These are phyloP conservation scores for Saguinus oedipus DNA, from an alignment of 2,797 vertebrate genomes.

Conservation along the genomic window DNA sequence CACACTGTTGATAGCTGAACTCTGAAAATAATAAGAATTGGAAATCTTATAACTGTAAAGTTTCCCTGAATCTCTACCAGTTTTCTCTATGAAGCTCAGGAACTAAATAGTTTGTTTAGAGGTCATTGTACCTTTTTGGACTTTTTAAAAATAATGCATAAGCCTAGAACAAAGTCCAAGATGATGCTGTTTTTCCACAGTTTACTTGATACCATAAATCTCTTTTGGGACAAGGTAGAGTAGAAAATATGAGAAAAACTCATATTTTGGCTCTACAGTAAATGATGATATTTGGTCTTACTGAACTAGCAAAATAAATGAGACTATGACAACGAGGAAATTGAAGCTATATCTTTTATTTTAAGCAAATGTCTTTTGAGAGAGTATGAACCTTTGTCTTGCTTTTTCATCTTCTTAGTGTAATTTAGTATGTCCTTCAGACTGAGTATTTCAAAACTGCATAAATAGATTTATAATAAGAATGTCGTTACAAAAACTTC, in stretches of 20 bases:
- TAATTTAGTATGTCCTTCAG: neutral
- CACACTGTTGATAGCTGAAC: neutral
- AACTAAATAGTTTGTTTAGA: neutral
- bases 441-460: neutral
- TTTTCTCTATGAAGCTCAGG: neutral
- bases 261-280: neutral
- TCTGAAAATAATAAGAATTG: neutral
- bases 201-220: neutral
- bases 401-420: neutral
- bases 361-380: neutral
- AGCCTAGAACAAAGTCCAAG: neutral
- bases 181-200: neutral
- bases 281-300: neutral
- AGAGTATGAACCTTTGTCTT: neutral
- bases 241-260: neutral
- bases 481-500: constrained; percentile 11
- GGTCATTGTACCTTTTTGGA: neutral
- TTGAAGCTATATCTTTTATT: neutral
- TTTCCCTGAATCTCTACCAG: neutral
- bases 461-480: constrained; percentile 1
- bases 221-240: neutral
- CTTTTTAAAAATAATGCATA: neutral
- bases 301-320: neutral
- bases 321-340: neutral
- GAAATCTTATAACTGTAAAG: accelerated